A percentile compares a stretch with the other conserved stretches of the same genome.
Evolutionary conservation across 2,888 invertebrate species (phyloP).

Genomic region (Cylloceria caligata): DNA sequence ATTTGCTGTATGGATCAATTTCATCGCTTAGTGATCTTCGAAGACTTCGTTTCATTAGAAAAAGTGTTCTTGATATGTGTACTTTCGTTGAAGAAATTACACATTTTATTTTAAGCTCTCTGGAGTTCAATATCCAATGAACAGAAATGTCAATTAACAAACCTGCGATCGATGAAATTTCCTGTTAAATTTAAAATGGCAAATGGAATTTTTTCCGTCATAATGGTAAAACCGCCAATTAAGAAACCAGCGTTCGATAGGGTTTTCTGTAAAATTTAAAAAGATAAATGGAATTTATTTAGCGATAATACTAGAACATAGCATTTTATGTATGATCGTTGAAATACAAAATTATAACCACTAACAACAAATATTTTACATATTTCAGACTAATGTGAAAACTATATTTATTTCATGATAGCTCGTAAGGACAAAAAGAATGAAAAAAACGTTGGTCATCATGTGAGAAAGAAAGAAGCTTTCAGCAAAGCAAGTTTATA

Average conservation of each 20-base stretch:
- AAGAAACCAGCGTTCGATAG: too few species aligned
- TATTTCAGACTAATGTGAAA: background rate
- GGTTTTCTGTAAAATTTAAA: too few species aligned
- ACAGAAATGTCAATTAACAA: too few species aligned
- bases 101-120: background rate
- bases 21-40: too few species aligned
- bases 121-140: background rate
- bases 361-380: background rate
- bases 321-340: background rate
- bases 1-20: too few species aligned
- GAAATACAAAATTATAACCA: background rate
- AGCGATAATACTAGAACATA: too few species aligned
- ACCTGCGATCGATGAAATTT: too few species aligned
- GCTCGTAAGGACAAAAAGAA: background rate
- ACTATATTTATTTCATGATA: constrained; percentile 1
- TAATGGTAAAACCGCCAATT: background rate
- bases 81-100: background rate
- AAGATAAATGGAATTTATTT: too few species aligned
- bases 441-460: background rate
- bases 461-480: constrained; percentile 36
- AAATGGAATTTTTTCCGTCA: background rate
- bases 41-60: too few species aligned
- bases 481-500: constrained; percentile 31
- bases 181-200: background rate
- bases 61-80: background rate